These are phyloP conservation scores for Aldabrachelys gigantea DNA, from an alignment of 2,113 vertebrate genomes.

Conservation along the genomic window DNA sequence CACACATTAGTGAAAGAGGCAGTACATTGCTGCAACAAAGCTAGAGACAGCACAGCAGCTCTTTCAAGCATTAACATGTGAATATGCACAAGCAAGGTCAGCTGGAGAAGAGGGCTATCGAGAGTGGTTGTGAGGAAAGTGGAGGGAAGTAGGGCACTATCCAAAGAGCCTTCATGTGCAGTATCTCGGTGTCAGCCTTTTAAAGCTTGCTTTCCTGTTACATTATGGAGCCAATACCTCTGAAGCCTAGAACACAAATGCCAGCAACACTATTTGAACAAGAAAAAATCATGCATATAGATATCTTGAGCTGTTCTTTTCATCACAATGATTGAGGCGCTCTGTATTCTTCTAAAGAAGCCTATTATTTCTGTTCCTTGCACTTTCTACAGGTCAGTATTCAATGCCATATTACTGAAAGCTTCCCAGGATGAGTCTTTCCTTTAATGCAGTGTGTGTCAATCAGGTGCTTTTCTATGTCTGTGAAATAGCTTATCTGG, in stretches of 20 bases:
- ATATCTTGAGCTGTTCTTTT: constrained; percentile 12
- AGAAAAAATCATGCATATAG: background rate
- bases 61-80: no score
- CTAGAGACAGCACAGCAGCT: background rate
- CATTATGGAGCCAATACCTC: rapidly evolving
- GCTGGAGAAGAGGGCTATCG: rapidly evolving
- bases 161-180: rapidly evolving
- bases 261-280: background rate
- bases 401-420: constrained; percentile 36
- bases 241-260: background rate
- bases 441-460: constrained; percentile 33
- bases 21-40: background rate
- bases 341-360: constrained; percentile 39
- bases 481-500: constrained; percentile 45
- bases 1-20: background rate
- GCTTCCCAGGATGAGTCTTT: constrained; percentile 38
- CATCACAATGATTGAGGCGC: background rate
- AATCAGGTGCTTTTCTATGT: constrained; percentile 56
- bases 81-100: rapidly evolving
- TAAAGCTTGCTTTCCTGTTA: background rate
- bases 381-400: constrained; percentile 30
- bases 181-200: background rate
- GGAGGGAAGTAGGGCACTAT: background rate
- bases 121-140: background rate
- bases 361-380: constrained; percentile 52